Base-by-base conservation (phyloP, 2,888 invertebrate genomes). In the Cryptocheilus praepositus region DNA sequence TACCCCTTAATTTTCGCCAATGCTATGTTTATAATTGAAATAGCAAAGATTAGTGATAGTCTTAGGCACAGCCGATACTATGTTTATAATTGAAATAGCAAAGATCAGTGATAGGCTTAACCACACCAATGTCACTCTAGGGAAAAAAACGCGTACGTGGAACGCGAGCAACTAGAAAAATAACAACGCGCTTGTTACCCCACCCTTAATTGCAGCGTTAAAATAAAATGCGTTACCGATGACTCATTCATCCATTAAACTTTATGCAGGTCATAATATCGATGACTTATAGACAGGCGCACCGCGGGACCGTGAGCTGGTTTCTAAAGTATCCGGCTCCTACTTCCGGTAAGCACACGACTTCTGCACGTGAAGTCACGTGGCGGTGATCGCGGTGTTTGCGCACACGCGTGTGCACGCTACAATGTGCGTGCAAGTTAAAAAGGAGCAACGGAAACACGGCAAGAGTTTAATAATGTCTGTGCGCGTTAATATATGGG, bases 321-420 rank as follows among this genome's bases (percentile, higher is more conserved):
- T 60, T 67, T 36, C 36, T 71, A 80, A 83, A 83, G 82, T 82
- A 79, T 85, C 83, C 81, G 82, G 81, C 77, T 72, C 67, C 70
- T 45, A 73, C 76, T 83, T 86, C 84, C 86, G 83, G 82, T 71
- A 61, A 59, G 81, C 86, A 85, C 86, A 84, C 83, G 85, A 83
- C 86, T 81, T 79, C 66, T 63, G 81, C 85, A 83, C 84, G 84
- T 84, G 83, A 81, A 83, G 85, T 81, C 86, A 76, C 86, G 86
- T 86, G 86, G 74, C 84, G 51, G 65, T 63, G 71, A 74, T 77
- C 74, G 73, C 71, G 64, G 71, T 69, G 75, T 71, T 74, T 68
- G 72, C 73, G 61, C 53, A 55, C 66, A 63, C 71, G 61, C 77
- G 79, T 66, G 64, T 52, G 61, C 53, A n/a, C 49, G 57, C 3